These are phyloP conservation scores for Chymomyza caudatula DNA, from an alignment of 2,888 invertebrate species.

Conservation along the genomic window DNA sequence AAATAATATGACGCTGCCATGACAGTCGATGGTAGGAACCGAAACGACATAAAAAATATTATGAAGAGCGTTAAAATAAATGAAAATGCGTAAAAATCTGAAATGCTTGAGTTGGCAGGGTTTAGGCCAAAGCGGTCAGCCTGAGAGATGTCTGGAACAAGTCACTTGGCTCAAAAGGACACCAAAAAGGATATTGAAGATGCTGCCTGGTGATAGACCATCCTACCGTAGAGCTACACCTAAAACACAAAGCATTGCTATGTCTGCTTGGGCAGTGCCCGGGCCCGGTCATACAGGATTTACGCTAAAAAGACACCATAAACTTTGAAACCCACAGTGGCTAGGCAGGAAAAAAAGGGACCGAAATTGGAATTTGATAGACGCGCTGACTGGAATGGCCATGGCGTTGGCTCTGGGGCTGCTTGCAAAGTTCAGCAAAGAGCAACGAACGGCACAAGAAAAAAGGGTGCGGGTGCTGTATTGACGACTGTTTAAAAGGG, in stretches of 20 bases:
- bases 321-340: constrained; percentile 53
- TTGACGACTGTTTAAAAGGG: constrained; percentile 73
- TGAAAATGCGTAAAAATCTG: constrained; percentile 27
- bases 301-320: constrained; percentile 72
- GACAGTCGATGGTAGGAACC: background rate
- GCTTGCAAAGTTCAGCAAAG: constrained; percentile 39
- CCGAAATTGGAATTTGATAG: constrained; percentile 73
- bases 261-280: constrained; percentile 13
- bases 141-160: background rate
- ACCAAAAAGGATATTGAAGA: constrained; percentile 45
- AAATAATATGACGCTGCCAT: constrained; percentile 12
- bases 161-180: constrained; percentile 1
- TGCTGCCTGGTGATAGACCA: constrained; percentile 19
- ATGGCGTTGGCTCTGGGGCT: background rate
- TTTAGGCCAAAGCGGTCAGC: background rate
- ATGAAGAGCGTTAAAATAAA: constrained; percentile 20
- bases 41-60: background rate
- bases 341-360: constrained; percentile 50
- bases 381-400: constrained; percentile 36
- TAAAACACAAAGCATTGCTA: constrained; percentile 13
- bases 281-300: constrained; percentile 49
- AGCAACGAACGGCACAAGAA: background rate
- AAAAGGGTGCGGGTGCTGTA: constrained; percentile 24
- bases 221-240: background rate
- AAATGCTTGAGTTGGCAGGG: background rate